phyloP scores from a whole-genome alignment of 2,113 vertebrate genomes.

The Podiceps cristatus region DNA sequence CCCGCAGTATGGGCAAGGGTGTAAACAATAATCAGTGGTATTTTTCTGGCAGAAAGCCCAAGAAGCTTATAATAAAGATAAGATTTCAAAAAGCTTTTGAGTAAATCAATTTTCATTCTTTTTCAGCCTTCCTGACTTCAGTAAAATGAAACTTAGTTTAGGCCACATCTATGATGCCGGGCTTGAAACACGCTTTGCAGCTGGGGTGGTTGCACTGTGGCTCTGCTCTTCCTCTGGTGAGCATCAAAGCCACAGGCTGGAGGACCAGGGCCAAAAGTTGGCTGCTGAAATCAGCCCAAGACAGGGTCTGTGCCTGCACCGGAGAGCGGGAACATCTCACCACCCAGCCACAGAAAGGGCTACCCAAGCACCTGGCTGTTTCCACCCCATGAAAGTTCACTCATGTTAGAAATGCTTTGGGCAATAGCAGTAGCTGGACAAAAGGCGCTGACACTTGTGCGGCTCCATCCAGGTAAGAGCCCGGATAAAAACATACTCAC shows the following conservation, averaged over 20 bases:
- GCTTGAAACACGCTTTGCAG: neutral
- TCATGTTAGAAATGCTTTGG: neutral
- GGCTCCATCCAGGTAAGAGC: neutral
- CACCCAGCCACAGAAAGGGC: accelerated
- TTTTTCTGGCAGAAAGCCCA: neutral
- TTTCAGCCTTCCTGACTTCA: neutral
- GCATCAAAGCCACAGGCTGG: neutral
- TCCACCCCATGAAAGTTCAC: neutral
- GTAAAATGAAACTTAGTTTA: neutral
- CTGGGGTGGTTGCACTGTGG: neutral
- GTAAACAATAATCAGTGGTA: neutral
- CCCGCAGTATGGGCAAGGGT: neutral
- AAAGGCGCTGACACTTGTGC: neutral
- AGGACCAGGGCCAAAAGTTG: neutral
- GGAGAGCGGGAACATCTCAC: neutral
- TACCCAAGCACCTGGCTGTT: neutral
- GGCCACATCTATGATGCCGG: no score
- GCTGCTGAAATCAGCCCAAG: neutral
- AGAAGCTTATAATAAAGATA: neutral
- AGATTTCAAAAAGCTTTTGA: neutral
- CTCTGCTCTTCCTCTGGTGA: neutral
- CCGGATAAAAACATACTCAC: no score
- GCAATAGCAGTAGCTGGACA: neutral
- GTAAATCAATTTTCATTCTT: neutral
- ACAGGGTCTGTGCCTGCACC: neutral